phyloP scores from a whole-genome alignment of 2,797 vertebrate species.

The Tinamus major region DNA sequence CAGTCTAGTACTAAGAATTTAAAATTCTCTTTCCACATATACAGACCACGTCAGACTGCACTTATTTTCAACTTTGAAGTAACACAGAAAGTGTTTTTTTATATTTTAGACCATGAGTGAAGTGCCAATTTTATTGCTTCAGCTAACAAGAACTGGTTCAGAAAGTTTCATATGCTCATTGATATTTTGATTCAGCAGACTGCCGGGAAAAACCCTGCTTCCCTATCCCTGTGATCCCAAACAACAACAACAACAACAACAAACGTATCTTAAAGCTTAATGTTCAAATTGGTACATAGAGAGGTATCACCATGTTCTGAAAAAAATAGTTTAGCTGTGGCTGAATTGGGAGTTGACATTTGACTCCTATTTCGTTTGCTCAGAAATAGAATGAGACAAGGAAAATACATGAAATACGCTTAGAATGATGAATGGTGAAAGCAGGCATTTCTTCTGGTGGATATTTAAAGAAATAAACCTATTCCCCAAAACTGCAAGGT shows the following conservation, averaged over 20 bases:
- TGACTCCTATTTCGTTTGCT: conserved; percentile 30
- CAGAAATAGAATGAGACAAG: conserved; percentile 24
- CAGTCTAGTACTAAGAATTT: not conserved
- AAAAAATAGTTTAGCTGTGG: conserved; percentile 19
- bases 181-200: not conserved
- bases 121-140: not conserved
- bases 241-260: not conserved
- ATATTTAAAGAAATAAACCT: not conserved
- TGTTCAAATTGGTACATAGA: not conserved
- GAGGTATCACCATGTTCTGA: not conserved
- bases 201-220: not conserved
- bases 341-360: conserved; percentile 26
- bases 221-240: not conserved
- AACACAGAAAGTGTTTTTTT: not conserved
- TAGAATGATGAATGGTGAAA: not conserved
- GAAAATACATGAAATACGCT: not conserved
- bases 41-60: not conserved
- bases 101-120: not conserved
- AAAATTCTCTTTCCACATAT: not conserved
- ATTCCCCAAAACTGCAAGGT: not conserved
- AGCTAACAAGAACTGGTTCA: not conserved
- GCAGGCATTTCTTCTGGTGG: not conserved
- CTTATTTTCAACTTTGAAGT: not conserved
- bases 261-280: not conserved
- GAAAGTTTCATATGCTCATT: not conserved